Base-by-base conservation (phyloP, 2,888 invertebrate species). In the Campoletis raptor region DNA sequence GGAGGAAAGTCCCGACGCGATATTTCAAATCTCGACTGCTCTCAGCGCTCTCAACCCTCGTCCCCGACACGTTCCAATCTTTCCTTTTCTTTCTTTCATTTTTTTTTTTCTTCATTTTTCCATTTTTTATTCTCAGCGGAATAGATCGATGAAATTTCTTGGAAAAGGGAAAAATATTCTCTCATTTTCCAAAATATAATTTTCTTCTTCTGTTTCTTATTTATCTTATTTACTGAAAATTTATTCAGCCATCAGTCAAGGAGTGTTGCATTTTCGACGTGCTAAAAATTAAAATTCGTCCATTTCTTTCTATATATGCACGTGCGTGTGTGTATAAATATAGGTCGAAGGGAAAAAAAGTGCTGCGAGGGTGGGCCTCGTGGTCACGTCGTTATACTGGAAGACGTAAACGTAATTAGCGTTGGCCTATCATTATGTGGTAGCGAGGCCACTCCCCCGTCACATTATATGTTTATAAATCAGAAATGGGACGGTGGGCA, bases 381-480 rank as follows among this genome's bases (percentile, higher is more conserved):
- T 45, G 79, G 77, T 61, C 80, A 81, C 80, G 80, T 81, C 81
- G 84, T 86, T 85, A 82, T 83, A 42, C 81, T 82, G 64, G 76
- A 86, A 88, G 90, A 92, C 90, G 90, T 93, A 94, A 94, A 94
- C 93, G 94, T 94, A 94, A 94, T 94, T 94, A 94, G 94, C 93
- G 94, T 93, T 91, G 91, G 93, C 91, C 94, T 94, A 94, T 94
- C 93, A 94, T 94, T 94, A 94, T 94, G 94, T 94, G 94, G 94
- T 94, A 94, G 94, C 94, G 93, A 90, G 90, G 90, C 94, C 94
- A 94, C 94, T 93, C 94, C 94, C 94, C 93, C 94, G 94, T 94
- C 94, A 94, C 93, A 94, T 94, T 94, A 94, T 94, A 94, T 94
- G 93, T 94, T 94, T 94, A 94, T 94, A 94, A 94, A 94, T 94